phyloP scores from a whole-genome alignment of 2,113 vertebrate species.

The Neopipo cinnamomea region DNA sequence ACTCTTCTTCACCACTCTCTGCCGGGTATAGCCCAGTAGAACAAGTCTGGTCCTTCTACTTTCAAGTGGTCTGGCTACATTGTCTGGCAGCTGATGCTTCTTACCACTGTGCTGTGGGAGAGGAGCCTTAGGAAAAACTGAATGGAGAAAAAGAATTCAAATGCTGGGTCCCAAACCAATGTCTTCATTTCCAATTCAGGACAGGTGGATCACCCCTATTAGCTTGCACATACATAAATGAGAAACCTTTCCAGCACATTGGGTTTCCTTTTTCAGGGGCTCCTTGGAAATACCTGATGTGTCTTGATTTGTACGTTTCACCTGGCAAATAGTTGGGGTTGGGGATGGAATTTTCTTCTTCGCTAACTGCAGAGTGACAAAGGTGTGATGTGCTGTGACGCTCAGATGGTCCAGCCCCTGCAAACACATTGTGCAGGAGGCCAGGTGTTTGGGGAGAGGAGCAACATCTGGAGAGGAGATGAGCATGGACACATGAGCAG shows the following conservation, averaged over 20 bases:
- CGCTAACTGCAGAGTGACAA: not conserved
- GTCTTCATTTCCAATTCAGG: not conserved
- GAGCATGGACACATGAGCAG: not conserved
- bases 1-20: constrained; percentile 13
- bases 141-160: not conserved
- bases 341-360: not conserved
- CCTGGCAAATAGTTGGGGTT: not conserved
- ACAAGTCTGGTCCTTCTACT: constrained; percentile 38
- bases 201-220: not conserved
- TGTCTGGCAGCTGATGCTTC: not conserved
- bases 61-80: constrained; percentile 44
- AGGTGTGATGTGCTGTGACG: not conserved
- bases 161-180: not conserved
- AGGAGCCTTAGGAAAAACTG: not conserved
- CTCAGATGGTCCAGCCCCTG: not conserved
- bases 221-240: not conserved
- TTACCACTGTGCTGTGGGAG: not conserved
- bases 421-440: not conserved
- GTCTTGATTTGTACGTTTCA: not conserved
- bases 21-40: not conserved
- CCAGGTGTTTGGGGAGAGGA: not conserved
- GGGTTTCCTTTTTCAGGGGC: not conserved
- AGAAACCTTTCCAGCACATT: not conserved
- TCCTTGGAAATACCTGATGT: not conserved
- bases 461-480: constrained; percentile 24